A percentile compares a stretch with the other conserved stretches of the same genome.
Conservation (phyloP, 2,113 vertebrate species). For the Aegithalos caudatus region DNA sequence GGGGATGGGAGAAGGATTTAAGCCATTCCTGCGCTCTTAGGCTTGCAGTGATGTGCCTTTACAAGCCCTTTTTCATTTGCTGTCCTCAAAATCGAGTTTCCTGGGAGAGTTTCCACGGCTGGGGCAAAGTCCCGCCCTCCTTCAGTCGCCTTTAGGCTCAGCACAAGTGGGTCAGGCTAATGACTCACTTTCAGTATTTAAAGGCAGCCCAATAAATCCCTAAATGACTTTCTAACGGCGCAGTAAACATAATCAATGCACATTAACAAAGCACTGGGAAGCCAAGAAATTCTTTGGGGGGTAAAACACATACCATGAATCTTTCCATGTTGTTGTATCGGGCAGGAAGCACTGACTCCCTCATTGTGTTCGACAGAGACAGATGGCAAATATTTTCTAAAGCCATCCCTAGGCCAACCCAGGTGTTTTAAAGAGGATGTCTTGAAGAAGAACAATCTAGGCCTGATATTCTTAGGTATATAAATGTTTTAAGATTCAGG, state of each 20-base stretch:
- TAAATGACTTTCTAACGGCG: conserved; percentile 9
- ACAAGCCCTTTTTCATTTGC: background rate
- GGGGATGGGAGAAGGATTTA: background rate
- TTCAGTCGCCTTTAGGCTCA: background rate
- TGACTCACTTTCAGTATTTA: conserved; percentile 8
- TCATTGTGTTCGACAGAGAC: background rate
- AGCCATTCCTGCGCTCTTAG: background rate
- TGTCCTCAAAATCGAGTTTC: background rate
- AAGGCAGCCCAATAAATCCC: conserved; percentile 50
- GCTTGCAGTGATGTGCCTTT: background rate
- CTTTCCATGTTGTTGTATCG: background rate
- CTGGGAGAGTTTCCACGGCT: background rate
- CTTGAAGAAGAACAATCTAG: background rate
- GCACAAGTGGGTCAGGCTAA: background rate
- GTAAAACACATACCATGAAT: conserved; percentile 15
- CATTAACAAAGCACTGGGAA: conserved; percentile 33
- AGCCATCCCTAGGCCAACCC: background rate
- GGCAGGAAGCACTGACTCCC: background rate
- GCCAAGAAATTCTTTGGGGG: background rate
- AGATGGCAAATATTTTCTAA: background rate
- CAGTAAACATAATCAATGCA: conserved; percentile 63
- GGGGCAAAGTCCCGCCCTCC: background rate
- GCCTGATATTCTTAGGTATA: background rate
- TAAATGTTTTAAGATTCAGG: background rate
- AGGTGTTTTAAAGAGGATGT: background rate